Base-by-base conservation (phyloP, 2,113 vertebrate genomes). In the Noturus placidus region DNA sequence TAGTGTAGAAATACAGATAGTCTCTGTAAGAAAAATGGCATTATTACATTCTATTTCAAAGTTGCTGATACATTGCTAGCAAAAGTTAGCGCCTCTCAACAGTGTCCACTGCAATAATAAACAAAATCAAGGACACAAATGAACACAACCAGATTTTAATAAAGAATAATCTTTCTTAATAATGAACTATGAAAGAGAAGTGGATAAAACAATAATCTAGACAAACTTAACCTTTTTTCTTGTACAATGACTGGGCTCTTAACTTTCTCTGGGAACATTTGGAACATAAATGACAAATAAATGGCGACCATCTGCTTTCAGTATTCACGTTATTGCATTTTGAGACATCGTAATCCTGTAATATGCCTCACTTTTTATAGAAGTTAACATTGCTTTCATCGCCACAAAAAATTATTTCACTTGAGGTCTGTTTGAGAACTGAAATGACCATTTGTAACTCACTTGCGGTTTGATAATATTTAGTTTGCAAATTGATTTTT, bases 401-500 rank as follows among this genome's bases (percentile, higher is more conserved):
- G 35, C 38, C 54, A 78, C 63, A 85, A 82, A 78, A 82, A 78
- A 27, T n/a, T 33, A 52, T 70, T 88, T 90, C 59, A 83, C 46
- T 83, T 86, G 35, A 87, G 86, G 54, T 84, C 59, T 13, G 65
- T 81, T 57, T 33, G 78, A 87, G 78, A 82, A 81, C 77, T 77
- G 63, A 85, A 89, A 82, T 85, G 78, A 82, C 69, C 86, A 35
- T 89, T 85, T 56, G 80, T 35, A 69, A 67, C 72, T 87, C 35
- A 72, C 52, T 50, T 86, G 89, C 38, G 78, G 78, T 90, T 86
- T 86, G 83, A 90, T 82, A 78, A 85, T 86, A 59, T 88, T 90
- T 86, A 59, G 78, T 90, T 88, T 86, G 83, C 89, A 90, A 88
- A 88, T 86, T 88, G 86, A 90, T 88, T 88, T 90, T 90, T 90